Conservation (phyloP, 2,888 invertebrate genomes). For the Dromius quadrimaculatus region DNA sequence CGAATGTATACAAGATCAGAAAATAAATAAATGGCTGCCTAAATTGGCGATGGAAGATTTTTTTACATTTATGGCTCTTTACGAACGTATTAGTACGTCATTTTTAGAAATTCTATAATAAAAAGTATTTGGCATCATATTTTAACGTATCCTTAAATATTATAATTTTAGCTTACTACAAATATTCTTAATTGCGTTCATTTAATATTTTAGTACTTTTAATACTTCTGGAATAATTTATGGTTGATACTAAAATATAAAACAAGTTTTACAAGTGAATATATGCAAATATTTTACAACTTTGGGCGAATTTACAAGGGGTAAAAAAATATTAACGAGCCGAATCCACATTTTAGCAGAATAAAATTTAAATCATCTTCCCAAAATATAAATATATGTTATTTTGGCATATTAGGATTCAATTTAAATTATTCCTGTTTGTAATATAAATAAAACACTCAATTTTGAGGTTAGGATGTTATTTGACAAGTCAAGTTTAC, state of each 20-base stretch:
- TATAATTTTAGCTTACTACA: slow-evolving; percentile 49
- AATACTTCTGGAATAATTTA: slow-evolving; percentile 34
- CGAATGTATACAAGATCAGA: slow-evolving; percentile 39
- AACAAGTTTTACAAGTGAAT: slow-evolving; percentile 38
- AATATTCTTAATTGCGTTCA: slow-evolving; percentile 37
- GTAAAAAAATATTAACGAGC: slow-evolving; percentile 45
- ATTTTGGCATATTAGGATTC: too few relatives aligned
- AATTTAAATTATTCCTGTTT: too few relatives aligned
- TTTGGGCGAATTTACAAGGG: slow-evolving; percentile 51
- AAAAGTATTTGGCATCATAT: slow-evolving; percentile 53
- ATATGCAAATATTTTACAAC: slow-evolving; percentile 52
- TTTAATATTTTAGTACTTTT: slow-evolving; percentile 48
- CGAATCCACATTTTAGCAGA: not conserved
- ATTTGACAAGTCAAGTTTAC: too few relatives aligned
- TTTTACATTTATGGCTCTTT: slow-evolving; percentile 50
- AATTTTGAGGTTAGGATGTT: too few relatives aligned
- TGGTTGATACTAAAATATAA: slow-evolving; percentile 46
- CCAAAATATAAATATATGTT: too few relatives aligned
- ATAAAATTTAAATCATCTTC: too few relatives aligned
- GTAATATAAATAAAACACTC: too few relatives aligned
- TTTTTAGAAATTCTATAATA: slow-evolving; percentile 51
- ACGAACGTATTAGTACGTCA: slow-evolving; percentile 41
- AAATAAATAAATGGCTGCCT: slow-evolving; percentile 51
- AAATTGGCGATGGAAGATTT: slow-evolving; percentile 50
- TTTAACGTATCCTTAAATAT: slow-evolving; percentile 51